phyloP scores from a whole-genome alignment of 2,113 vertebrate genomes.

The Halcyon malimbica region DNA sequence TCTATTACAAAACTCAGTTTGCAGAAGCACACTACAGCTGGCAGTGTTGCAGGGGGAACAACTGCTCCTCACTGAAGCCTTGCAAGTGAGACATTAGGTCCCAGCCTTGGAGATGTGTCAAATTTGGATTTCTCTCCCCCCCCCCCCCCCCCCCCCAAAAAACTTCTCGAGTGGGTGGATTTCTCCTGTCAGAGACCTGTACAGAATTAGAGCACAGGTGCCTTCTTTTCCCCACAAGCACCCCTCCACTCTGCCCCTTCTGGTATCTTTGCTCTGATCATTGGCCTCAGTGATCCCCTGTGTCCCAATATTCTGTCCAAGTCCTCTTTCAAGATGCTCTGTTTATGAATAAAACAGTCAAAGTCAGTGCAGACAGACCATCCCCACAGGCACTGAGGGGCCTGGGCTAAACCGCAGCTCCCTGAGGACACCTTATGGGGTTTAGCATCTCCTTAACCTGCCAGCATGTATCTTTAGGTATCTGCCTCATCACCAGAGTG shows the following conservation, averaged over 20 bases:
- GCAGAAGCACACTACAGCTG: not conserved
- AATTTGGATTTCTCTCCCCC: not conserved
- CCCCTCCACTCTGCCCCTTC: not conserved
- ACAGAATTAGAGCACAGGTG: not conserved
- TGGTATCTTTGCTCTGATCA: not conserved
- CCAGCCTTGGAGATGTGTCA: not conserved
- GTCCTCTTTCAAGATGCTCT: not conserved
- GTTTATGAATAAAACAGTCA: not conserved
- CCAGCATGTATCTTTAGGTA: not conserved
- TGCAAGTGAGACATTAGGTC: not conserved
- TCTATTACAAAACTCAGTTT: not conserved
- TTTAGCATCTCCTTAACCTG: not conserved
- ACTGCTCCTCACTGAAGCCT: not conserved
- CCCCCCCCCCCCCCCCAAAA: not conserved
- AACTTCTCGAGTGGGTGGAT: not conserved
- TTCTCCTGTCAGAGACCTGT: not conserved
- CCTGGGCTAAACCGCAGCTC: not conserved
- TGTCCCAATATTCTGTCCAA: not conserved
- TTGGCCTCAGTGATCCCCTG: not conserved
- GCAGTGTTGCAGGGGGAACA: not conserved
- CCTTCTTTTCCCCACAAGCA: rapidly evolving
- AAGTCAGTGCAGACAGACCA: not conserved
- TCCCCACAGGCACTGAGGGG: rapidly evolving
- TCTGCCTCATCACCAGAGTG: rapidly evolving
- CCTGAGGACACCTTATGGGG: not conserved